These are phyloP conservation scores for Clarias fuscus DNA, from an alignment of 2,797 vertebrate species.

Conservation along the genomic window DNA sequence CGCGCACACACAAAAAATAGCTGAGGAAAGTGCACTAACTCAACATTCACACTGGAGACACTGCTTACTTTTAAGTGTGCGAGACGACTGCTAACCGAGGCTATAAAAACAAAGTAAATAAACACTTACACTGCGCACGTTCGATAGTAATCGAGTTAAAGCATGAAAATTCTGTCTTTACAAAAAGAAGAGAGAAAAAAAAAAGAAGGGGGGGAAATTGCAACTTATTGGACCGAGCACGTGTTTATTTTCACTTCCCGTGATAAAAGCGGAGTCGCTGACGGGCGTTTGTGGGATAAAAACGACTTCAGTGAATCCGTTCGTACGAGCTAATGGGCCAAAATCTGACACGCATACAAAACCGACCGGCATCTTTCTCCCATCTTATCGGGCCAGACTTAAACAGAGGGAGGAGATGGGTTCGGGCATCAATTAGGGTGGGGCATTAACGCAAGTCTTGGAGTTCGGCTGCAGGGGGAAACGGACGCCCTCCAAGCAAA, in stretches of 20 bases:
- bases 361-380: conserved; percentile 29
- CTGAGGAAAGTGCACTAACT: conserved; percentile 14
- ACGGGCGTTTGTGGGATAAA: conserved; percentile 13
- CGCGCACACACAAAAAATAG: background rate
- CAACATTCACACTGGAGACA: conserved; percentile 34
- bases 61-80: conserved; percentile 37
- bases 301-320: conserved; percentile 29
- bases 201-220: background rate
- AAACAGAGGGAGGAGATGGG: conserved; percentile 27
- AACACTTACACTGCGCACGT: conserved; percentile 12
- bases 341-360: conserved; percentile 25
- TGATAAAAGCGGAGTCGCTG: conserved; percentile 35
- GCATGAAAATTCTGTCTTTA: background rate
- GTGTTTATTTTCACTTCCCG: conserved; percentile 41
- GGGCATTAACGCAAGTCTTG: conserved; percentile 23
- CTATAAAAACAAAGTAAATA: conserved; percentile 30
- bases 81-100: conserved; percentile 34
- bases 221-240: conserved; percentile 8
- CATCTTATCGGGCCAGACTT: conserved; percentile 22
- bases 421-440: conserved; percentile 34
- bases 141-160: conserved; percentile 20
- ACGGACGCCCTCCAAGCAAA: conserved; percentile 35
- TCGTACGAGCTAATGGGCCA: conserved; percentile 23
- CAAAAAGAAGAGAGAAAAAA: background rate
- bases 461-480: conserved; percentile 12